These are phyloP conservation scores for Oxystoma pomonae DNA, from an alignment of 2,888 invertebrate species.

Conservation along the genomic window DNA sequence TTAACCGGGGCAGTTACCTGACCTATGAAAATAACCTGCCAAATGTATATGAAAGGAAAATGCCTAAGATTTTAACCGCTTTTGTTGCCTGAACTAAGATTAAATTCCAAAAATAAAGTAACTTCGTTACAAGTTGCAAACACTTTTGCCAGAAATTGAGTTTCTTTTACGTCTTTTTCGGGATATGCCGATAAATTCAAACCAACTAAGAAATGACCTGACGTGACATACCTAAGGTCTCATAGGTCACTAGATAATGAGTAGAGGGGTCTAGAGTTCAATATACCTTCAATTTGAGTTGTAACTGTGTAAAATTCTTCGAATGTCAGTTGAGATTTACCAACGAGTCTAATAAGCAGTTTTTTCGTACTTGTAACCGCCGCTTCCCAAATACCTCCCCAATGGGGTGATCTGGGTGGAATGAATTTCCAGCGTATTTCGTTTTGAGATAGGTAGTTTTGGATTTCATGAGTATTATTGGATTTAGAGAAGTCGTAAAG, in stretches of 20 bases:
- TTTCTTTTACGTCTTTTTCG: too few relatives aligned
- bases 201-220: slow-evolving; percentile 12
- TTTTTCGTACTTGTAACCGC: slow-evolving; percentile 5
- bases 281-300: slow-evolving; percentile 9
- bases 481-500: slow-evolving; percentile 8
- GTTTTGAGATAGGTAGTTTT: background rate
- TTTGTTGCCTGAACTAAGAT: too few relatives aligned
- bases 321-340: slow-evolving; percentile 8
- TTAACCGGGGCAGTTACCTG: too few relatives aligned
- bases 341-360: slow-evolving; percentile 4
- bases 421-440: slow-evolving; percentile 8
- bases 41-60: too few relatives aligned
- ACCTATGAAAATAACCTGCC: too few relatives aligned
- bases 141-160: too few relatives aligned
- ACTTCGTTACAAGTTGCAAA: too few relatives aligned
- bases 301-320: slow-evolving; percentile 9
- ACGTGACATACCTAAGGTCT: slow-evolving; percentile 2
- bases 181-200: slow-evolving; percentile 4
- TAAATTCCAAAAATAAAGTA: too few relatives aligned
- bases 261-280: slow-evolving; percentile 9
- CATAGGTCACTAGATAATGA: slow-evolving; percentile 6
- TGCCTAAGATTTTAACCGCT: too few relatives aligned
- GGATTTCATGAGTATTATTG: background rate
- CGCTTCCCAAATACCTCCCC: slow-evolving; percentile 15
- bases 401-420: slow-evolving; percentile 6